Conservation (phyloP, 2,888 invertebrate genomes). For the Macaria notata region DNA sequence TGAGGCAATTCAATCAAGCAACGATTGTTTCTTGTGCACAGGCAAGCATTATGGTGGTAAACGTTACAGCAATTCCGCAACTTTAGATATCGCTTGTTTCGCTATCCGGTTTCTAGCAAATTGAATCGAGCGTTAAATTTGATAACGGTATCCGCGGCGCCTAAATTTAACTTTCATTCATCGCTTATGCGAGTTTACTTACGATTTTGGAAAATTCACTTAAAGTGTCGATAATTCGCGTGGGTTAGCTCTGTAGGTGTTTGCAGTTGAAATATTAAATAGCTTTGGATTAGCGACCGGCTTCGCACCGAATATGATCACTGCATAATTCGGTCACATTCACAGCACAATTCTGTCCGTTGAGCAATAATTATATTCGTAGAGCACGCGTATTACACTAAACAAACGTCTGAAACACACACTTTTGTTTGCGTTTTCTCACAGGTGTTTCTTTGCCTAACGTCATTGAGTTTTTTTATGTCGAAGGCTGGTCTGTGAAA, state of each 20-base stretch:
- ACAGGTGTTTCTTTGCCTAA: constrained; percentile 70
- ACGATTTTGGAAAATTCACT: constrained; percentile 21
- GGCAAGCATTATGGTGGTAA: constrained; percentile 35
- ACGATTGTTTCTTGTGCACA: constrained; percentile 45
- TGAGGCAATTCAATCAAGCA: constrained; percentile 52
- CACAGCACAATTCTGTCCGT: constrained; percentile 38
- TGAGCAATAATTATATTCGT: constrained; percentile 44
- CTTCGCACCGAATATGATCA: constrained; percentile 30
- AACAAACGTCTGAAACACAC: constrained; percentile 38
- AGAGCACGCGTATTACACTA: constrained; percentile 36
- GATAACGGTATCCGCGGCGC: constrained; percentile 10
- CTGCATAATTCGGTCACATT: constrained; percentile 37
- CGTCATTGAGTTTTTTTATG: constrained; percentile 74
- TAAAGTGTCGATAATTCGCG: constrained; percentile 13
- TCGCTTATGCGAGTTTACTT: constrained; percentile 4
- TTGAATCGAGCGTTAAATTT: constrained; percentile 7
- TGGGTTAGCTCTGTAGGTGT: constrained; percentile 27
- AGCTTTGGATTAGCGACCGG: constrained; percentile 22
- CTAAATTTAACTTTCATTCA: constrained; percentile 17
- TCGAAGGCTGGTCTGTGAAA: constrained; percentile 77
- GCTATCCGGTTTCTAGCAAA: constrained; percentile 7
- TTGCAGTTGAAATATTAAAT: constrained; percentile 25
- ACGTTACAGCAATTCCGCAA: constrained; percentile 29
- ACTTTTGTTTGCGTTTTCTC: constrained; percentile 75
- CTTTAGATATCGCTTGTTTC: constrained; percentile 30